These are phyloP conservation scores for Saturnia japonica DNA, from an alignment of 2,888 invertebrate genomes.

Conservation along the genomic window DNA sequence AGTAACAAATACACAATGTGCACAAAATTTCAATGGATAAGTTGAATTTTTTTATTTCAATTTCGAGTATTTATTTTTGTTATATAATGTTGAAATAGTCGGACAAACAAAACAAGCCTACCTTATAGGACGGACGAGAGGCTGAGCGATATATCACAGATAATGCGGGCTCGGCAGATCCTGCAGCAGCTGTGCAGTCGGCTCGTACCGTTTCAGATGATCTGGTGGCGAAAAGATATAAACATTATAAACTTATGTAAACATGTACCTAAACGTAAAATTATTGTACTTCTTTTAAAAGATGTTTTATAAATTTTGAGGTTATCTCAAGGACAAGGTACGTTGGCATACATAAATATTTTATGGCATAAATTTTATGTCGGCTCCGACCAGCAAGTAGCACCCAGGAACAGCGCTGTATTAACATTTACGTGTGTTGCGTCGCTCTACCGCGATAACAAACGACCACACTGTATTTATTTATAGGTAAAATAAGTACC, in stretches of 20 bases:
- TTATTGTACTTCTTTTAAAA: neutral
- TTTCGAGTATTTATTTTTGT: neutral
- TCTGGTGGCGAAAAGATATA: constrained; percentile 43
- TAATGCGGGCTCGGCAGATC: constrained; percentile 82
- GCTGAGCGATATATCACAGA: constrained; percentile 83
- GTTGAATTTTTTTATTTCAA: no score
- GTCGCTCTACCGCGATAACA: constrained; percentile 49
- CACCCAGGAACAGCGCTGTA: constrained; percentile 31
- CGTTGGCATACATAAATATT: constrained; percentile 29
- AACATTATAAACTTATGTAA: neutral
- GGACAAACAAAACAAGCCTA: constrained; percentile 36
- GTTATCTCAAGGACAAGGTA: constrained; percentile 58
- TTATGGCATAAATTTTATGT: constrained; percentile 26
- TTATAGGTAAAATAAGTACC: constrained; percentile 44
- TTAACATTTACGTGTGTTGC: constrained; percentile 42
- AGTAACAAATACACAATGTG: neutral
- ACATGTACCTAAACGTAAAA: neutral
- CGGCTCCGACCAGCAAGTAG: constrained; percentile 22
- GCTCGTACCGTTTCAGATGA: constrained; percentile 75
- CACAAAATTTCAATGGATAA: no score
- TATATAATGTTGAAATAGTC: neutral
- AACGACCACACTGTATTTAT: constrained; percentile 19
- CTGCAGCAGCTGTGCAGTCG: constrained; percentile 78
- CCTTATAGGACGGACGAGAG: constrained; percentile 83
- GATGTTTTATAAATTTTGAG: constrained; percentile 51